These are phyloP conservation scores for Morpho achilles DNA, from an alignment of 2,888 invertebrate species.

Conservation along the genomic window DNA sequence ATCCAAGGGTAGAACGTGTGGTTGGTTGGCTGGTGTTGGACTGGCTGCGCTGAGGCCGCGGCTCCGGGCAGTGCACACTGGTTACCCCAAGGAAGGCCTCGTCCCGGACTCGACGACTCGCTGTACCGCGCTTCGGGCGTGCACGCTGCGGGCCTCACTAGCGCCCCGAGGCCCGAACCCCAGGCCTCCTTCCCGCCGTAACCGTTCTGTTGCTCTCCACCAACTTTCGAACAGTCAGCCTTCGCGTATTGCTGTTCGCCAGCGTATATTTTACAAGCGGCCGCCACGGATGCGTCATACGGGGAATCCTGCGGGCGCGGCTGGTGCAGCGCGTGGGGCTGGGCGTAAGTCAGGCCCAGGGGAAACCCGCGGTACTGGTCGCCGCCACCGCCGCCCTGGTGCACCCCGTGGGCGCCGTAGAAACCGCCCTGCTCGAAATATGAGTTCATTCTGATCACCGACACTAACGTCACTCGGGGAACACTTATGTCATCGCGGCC, in stretches of 20 bases:
- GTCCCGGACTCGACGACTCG: constrained; percentile 90
- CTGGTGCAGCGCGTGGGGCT: constrained; percentile 88
- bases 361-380: constrained; percentile 93
- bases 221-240: constrained; percentile 88
- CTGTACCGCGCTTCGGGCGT: constrained; percentile 93
- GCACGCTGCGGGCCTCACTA: constrained; percentile 91
- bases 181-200: constrained; percentile 85
- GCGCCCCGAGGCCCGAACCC: constrained; percentile 83
- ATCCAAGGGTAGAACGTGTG: constrained; percentile 99
- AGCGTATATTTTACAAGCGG: constrained; percentile 90
- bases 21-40: constrained; percentile 93
- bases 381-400: constrained; percentile 87
- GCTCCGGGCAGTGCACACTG: constrained; percentile 92
- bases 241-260: constrained; percentile 84
- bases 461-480: constrained; percentile 68
- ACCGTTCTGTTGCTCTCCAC: constrained; percentile 82
- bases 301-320: constrained; percentile 93
- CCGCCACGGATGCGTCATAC: constrained; percentile 93
- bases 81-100: constrained; percentile 90
- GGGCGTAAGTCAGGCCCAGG: constrained; percentile 90
- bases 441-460: constrained; percentile 90
- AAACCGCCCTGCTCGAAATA: constrained; percentile 98
- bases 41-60: constrained; percentile 89
- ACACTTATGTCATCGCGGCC: constrained; percentile 77
- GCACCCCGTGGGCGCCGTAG: constrained; percentile 92